Evolutionary conservation across 1,140 invertebrate genomes (phyloP).

Genomic region (Drusus annulatus): DNA sequence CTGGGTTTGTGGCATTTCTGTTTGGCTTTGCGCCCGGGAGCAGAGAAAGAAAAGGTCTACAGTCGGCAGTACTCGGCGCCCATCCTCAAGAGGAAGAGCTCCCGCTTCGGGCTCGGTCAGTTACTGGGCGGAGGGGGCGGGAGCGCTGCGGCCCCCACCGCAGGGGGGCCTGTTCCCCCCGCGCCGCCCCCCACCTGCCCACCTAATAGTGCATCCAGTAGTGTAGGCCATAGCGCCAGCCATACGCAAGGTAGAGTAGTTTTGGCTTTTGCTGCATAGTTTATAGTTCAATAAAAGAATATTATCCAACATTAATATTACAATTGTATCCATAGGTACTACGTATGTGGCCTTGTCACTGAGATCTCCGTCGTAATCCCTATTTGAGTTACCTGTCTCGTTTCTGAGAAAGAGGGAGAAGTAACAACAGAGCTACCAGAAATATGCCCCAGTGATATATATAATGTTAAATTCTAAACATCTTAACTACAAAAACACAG

Average conservation of each 20-base stretch:
- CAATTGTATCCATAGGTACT: too few relatives aligned
- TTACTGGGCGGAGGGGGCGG: constrained; percentile 74
- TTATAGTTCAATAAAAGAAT: too few relatives aligned
- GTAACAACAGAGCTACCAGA: too few relatives aligned
- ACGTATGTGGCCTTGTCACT: too few relatives aligned
- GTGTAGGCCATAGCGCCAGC: constrained; percentile 52
- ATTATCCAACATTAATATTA: too few relatives aligned
- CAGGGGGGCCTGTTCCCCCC: constrained; percentile 8
- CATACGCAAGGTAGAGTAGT: constrained; percentile 53
- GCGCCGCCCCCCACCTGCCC: constrained; percentile 61
- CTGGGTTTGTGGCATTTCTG: constrained; percentile 14
- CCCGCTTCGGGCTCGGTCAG: constrained; percentile 91
- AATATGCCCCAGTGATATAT: too few relatives aligned
- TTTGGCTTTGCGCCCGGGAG: constrained; percentile 40
- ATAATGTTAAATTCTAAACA: too few relatives aligned
- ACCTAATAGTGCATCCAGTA: constrained; percentile 52
- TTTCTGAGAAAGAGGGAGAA: too few relatives aligned
- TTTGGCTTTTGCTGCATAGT: constrained; percentile 31
- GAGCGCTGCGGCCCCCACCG: background rate
- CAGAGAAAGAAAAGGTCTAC: constrained; percentile 92
- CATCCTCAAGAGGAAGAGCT: constrained; percentile 91
- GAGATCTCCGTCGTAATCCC: too few relatives aligned
- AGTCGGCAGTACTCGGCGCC: constrained; percentile 91
- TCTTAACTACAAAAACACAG: too few relatives aligned
- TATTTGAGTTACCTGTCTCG: too few relatives aligned